A percentile compares a stretch with the other conserved stretches of the same genome.
phyloP scores from a whole-genome alignment of 2,888 invertebrate species.

The Margaritifera margaritifera region DNA sequence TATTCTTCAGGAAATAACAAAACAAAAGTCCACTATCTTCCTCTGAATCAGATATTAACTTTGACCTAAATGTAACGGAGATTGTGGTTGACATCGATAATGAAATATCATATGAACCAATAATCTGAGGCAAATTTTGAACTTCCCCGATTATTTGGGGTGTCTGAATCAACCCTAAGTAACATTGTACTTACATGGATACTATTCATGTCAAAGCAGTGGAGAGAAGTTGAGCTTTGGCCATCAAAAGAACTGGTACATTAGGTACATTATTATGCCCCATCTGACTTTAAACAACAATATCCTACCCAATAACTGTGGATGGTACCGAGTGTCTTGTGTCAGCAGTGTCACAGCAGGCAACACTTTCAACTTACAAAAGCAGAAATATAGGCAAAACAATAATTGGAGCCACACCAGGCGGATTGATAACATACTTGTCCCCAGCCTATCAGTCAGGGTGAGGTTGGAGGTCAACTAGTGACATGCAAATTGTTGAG shows the following conservation, averaged over 20 bases:
- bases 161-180: conserved; percentile 8
- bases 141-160: conserved; percentile 10
- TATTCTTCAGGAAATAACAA: no score
- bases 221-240: conserved; percentile 34
- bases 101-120: no score
- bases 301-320: conserved; percentile 42
- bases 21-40: no score
- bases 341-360: conserved; percentile 41
- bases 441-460: conserved; percentile 42
- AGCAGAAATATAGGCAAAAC: conserved; percentile 50
- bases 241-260: conserved; percentile 28
- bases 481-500: conserved; percentile 47
- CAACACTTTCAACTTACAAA: conserved; percentile 48
- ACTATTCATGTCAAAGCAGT: conserved; percentile 25
- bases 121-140: no score
- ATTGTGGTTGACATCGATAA: no score
- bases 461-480: conserved; percentile 47
- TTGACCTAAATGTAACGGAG: no score
- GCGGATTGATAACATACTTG: conserved; percentile 34
- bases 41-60: no score
- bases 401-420: conserved; percentile 31
- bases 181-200: conserved; percentile 23
- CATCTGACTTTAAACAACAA: conserved; percentile 33
- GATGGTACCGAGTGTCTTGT: conserved; percentile 52
- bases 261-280: conserved; percentile 35